Base-by-base conservation (phyloP, 2,797 vertebrate species). In the Fringilla coelebs region DNA sequence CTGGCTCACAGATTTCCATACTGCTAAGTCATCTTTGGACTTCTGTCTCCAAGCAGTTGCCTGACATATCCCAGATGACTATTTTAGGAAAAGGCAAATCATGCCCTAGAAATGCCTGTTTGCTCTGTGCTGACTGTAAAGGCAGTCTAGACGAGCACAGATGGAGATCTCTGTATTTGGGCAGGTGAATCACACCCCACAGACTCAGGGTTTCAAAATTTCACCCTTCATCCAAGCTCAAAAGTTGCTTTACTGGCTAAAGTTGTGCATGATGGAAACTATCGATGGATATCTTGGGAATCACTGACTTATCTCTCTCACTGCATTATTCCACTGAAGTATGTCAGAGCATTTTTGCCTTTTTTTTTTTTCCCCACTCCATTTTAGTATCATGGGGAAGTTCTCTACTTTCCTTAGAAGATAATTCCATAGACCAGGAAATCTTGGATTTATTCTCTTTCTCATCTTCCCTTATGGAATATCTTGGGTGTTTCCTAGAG, bases 81-180 rank as follows among this genome's bases (percentile, higher is more conserved):
- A 90, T 95, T 95, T 95, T 82, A 88, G 93, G 85, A 94, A 94
- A 93, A 86, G 85, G 77, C 74, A 94, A 96, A 94, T 95, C 91
- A 95, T 96, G 91, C 83, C 91, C 91, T 81, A 96, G 95, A 96
- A 96, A 96, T 76, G 94, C 85, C 91, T 89, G 77, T 79, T 96
- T 95, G 89, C 91, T 73, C 88, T 90, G 73, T 84, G 93, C 90
- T 94, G 94, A 95, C 94, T 96, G 84, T 72, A 94, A 88, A 13
- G 2, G 71, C 90, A 94, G 94, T 96, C 95, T 96, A 96, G 96
- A 96, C 95, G 36, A 90, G 90, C 74, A 81, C 88, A 94, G 94
- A 96, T 96, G 95, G 94, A 94, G 90, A 96, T 94, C 93, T 93
- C 96, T 91, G 58, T 84, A 81, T 86, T 86, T 94, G 93, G 85